Evolutionary conservation across 2,888 invertebrate species (phyloP).

Genomic region (Deilephila porcellus): DNA sequence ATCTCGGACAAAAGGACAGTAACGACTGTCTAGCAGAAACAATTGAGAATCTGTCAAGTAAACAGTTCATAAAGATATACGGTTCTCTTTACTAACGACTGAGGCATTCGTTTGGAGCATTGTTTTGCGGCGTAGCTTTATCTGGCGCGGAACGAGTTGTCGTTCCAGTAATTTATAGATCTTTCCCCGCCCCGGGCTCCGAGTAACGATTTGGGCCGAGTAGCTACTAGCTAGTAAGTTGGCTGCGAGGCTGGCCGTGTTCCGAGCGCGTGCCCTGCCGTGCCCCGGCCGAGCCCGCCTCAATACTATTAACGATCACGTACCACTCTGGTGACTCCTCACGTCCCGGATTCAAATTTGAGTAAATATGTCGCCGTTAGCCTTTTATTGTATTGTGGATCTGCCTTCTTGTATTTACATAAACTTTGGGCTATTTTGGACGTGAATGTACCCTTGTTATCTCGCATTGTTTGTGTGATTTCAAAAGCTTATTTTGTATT

Average conservation of each 20-base stretch:
- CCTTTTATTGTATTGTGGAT: conserved; percentile 66
- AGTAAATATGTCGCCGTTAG: conserved; percentile 72
- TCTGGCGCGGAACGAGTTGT: conserved; percentile 82
- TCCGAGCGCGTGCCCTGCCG: conserved; percentile 22
- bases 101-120: conserved; percentile 75
- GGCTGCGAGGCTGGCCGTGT: conserved; percentile 52
- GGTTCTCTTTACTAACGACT: conserved; percentile 73
- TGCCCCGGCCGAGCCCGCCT: conserved; percentile 20
- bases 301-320: conserved; percentile 75
- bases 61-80: conserved; percentile 79
- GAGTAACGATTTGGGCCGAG: conserved; percentile 67
- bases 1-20: conserved; percentile 54
- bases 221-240: conserved; percentile 52
- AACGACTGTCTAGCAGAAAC: conserved; percentile 55
- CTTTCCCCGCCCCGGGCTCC: conserved; percentile 75
- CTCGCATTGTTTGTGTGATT: conserved; percentile 55
- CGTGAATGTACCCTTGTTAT: conserved; percentile 59
- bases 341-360: conserved; percentile 77
- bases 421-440: conserved; percentile 60
- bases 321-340: conserved; percentile 71
- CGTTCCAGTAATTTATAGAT: conserved; percentile 82
- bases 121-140: conserved; percentile 82
- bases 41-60: conserved; percentile 65
- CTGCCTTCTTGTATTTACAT: conserved; percentile 41
- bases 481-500: conserved; percentile 53